Percentiles rank a stretch among this genome's conserved stretches.
phyloP scores from a whole-genome alignment of 2,888 invertebrate species.

The Heliothis peltigera region DNA sequence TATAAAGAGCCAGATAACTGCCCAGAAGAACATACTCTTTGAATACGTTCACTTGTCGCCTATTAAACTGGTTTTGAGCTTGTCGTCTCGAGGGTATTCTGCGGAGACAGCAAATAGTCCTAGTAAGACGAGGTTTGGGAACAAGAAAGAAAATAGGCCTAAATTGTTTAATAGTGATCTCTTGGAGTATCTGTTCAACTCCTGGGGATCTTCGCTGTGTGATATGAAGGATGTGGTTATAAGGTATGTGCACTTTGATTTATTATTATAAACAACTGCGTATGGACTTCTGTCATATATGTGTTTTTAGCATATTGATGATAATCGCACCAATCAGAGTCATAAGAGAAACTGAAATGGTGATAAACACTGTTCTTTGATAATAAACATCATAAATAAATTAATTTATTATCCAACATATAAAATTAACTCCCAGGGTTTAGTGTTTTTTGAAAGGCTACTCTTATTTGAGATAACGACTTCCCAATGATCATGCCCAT shows the following conservation, averaged over 20 bases:
- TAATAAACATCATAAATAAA: background rate
- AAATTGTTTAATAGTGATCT: slow-evolving; percentile 90
- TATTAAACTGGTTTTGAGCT: slow-evolving; percentile 90
- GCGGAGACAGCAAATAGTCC: slow-evolving; percentile 77
- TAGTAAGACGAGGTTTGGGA: slow-evolving; percentile 72
- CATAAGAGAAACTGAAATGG: too few species aligned
- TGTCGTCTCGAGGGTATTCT: slow-evolving; percentile 86
- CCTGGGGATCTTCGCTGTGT: slow-evolving; percentile 91
- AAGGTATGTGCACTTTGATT: slow-evolving; percentile 80
- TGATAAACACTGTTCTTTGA: too few species aligned
- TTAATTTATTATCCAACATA: background rate
- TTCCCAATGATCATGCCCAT: background rate
- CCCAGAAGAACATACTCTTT: slow-evolving; percentile 83
- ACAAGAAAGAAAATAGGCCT: slow-evolving; percentile 84
- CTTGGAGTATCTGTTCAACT: slow-evolving; percentile 91
- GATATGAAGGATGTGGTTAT: slow-evolving; percentile 92
- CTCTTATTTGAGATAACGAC: background rate
- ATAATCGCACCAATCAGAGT: too few species aligned
- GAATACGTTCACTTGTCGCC: slow-evolving; percentile 91
- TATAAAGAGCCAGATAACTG: slow-evolving; percentile 79
- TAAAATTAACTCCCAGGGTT: background rate
- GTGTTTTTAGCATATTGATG: too few species aligned
- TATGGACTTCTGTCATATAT: too few species aligned
- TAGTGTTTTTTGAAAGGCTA: background rate
- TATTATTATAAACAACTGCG: too few species aligned